Base-by-base conservation (phyloP, 2,113 vertebrate species). In the Stegostoma tigrinum region DNA sequence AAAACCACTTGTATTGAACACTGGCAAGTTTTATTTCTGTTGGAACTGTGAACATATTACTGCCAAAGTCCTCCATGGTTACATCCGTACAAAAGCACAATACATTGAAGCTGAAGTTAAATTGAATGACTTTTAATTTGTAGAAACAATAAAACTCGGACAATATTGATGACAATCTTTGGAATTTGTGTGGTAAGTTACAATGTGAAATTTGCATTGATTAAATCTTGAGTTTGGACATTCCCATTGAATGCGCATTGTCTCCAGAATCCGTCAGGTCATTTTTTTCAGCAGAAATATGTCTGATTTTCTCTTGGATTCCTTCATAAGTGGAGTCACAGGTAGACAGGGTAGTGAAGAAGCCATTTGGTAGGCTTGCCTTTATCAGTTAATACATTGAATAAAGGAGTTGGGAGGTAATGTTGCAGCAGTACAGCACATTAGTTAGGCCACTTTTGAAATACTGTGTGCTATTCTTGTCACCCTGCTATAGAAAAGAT, bases 81-180 rank as follows among this genome's bases (percentile, higher is more conserved):
- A 48, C 42, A 38, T 75, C 67, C 75, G 45, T 95, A 95, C 24
- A 12, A 95, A 72, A 95, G 45, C 34, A 52, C 45, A 72, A 52
- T 27, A 52, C 12, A n/a, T 93, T 64, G 34, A 93, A 64, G 61
- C n/a, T 66, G 64, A 38, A n/a, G 21, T 95, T 48, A 30, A 95
- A 52, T 15, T 72, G 64, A 93, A 64, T 52, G 67, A 52, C 27
- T 72, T 48, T 93, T 91, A 15, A 27, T 64, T 94, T 94, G 27
- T 94, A 67, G 64, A 94, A 94, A 67, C 3, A 5, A 94, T 94
- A 45, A 94, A 94, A 94, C n/a, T 67, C 90, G 67, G 66, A n/a
- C 67, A 67, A 52, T 67, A 38, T 94, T 94, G 64, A 67, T 42
- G 48, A 38, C 5, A 94, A 3, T 94, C 27, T 52, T 89, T 55